These are phyloP conservation scores for Tortrix viridana DNA, from an alignment of 2,888 invertebrate species.

Conservation along the genomic window DNA sequence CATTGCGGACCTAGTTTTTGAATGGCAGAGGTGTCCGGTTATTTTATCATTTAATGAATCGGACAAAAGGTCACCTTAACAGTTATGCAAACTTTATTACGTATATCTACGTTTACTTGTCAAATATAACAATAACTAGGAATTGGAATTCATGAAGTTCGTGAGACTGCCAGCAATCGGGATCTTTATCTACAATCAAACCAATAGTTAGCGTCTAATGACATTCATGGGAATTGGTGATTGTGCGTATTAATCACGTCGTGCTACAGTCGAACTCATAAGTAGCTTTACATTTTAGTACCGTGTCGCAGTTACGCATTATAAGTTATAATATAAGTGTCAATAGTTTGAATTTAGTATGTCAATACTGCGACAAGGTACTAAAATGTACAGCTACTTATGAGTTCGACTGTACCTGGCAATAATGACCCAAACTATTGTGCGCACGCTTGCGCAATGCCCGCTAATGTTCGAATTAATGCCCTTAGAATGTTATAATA, in stretches of 20 bases:
- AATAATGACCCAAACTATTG: constrained; percentile 32
- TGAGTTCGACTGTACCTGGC: too few relatives aligned
- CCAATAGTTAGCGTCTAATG: constrained; percentile 24
- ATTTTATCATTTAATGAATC: constrained; percentile 9
- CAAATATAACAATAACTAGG: background rate
- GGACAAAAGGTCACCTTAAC: constrained; percentile 20
- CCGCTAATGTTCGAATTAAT: constrained; percentile 40
- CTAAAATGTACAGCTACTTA: too few relatives aligned
- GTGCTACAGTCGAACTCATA: too few relatives aligned
- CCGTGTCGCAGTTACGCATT: too few relatives aligned
- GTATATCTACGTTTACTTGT: background rate
- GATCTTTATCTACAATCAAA: constrained; percentile 13
- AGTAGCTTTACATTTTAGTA: too few relatives aligned
- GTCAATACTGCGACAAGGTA: too few relatives aligned
- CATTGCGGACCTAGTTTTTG: constrained; percentile 20
- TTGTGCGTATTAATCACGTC: constrained; percentile 21
- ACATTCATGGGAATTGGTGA: constrained; percentile 28
- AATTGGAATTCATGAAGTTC: background rate
- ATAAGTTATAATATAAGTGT: too few relatives aligned
- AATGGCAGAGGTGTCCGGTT: constrained; percentile 20
- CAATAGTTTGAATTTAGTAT: too few relatives aligned
- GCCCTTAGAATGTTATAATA: constrained; percentile 56
- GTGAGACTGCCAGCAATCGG: background rate
- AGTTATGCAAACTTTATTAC: background rate
- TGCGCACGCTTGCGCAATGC: constrained; percentile 23